Base-by-base conservation (phyloP, 2,888 invertebrate species). In the Limnephilus rhombicus region DNA sequence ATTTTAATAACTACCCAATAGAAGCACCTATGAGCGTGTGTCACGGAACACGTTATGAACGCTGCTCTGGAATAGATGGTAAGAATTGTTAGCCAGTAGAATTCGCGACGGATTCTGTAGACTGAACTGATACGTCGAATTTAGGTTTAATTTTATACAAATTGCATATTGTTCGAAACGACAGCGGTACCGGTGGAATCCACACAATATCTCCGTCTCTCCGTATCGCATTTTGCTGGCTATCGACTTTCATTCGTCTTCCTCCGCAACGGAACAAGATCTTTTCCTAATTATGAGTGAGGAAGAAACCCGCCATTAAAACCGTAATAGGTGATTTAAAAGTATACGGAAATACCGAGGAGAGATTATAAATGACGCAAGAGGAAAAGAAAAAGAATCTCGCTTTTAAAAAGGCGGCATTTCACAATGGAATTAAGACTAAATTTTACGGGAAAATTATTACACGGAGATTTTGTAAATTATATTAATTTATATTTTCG, bases 291-390 rank as follows among this genome's bases (percentile, higher is more conserved):
- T 93, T 93, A 93, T 91, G 92, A 91, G 90, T 91, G 92, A 89
- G 93, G 85, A 91, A 92, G 90, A 92, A 92, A 91, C 90, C 93
- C 93, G 93, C 93, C 93, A 93, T 93, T 93, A 93, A 93, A 93
- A 93, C 93, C 92, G 93, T 93, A 93, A 93, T 93, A 93, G 93
- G 93, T 93, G 93, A 93, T 93, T 93, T 93, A 93, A 93, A 93
- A 92, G 93, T 93, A 92, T 91, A 93, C 93, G 91, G 92, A 93
- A 93, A 93, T 92, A 86, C 91, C 89, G 82, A 91, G 92, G 91
- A 93, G 92, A 93, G 93, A 93, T 93, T 93, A 93, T 93, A 93
- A 93, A 93, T 93, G 93, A 93, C 93, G 93, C 91, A 91, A 90
- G 90, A 91, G 85, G 91, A 90, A 90, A 90, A 89, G 90, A 87